These are phyloP conservation scores for Agrilus mali DNA, from an alignment of 2,888 invertebrate genomes.

Conservation along the genomic window DNA sequence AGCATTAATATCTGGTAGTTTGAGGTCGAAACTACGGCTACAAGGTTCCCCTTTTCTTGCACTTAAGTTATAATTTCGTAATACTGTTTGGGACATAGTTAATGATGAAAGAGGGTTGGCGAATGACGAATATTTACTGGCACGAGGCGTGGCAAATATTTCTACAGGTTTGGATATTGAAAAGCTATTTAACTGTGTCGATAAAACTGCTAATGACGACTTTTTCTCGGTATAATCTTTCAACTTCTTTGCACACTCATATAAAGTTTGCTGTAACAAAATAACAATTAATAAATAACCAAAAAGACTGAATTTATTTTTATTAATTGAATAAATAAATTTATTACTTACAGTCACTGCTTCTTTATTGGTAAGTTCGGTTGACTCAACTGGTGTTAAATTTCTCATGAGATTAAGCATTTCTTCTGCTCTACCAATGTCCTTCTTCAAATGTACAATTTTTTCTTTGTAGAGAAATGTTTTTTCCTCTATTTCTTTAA, in stretches of 20 bases:
- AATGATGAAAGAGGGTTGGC: no score
- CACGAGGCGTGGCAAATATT: neutral
- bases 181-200: no score
- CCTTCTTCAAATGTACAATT: slow-evolving; percentile 2
- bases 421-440: slow-evolving; percentile 7
- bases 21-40: neutral
- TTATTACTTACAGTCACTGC: slow-evolving; percentile 7
- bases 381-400: slow-evolving; percentile 10
- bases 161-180: no score
- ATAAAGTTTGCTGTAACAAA: slow-evolving; percentile 7
- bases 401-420: slow-evolving; percentile 8
- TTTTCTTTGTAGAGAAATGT: slow-evolving; percentile 6
- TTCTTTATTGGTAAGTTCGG: slow-evolving; percentile 2
- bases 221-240: slow-evolving; percentile 6
- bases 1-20: neutral
- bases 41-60: neutral
- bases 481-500: slow-evolving; percentile 5
- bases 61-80: no score
- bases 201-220: no score
- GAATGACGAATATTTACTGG: neutral
- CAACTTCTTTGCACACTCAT: slow-evolving; percentile 9
- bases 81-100: no score
- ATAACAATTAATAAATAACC: neutral
- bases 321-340: no score
- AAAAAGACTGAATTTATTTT: no score